phyloP scores from a whole-genome alignment of 2,113 vertebrate genomes.

The Alethe diademata region DNA sequence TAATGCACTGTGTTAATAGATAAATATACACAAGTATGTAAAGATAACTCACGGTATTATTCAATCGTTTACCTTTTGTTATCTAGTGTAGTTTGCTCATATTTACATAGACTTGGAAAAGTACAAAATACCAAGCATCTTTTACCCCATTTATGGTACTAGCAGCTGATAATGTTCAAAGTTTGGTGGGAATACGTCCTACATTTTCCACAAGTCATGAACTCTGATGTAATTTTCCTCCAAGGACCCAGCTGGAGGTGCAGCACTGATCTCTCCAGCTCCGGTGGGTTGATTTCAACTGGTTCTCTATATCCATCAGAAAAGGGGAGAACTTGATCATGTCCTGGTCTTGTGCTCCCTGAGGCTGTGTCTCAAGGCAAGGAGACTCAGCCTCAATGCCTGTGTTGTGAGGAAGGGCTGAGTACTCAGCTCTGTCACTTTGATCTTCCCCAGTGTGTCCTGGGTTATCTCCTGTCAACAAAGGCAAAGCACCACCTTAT shows the following conservation, averaged over 20 bases:
- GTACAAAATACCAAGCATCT: background rate
- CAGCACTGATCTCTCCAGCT: background rate
- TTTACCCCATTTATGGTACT: background rate
- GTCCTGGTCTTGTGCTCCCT: background rate
- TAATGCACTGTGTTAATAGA: background rate
- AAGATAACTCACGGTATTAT: accelerated
- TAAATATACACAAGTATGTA: background rate
- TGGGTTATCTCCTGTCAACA: background rate
- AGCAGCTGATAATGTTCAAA: background rate
- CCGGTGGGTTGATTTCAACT: accelerated
- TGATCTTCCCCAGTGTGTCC: background rate
- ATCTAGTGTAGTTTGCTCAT: background rate
- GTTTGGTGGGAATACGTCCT: background rate
- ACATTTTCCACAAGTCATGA: background rate
- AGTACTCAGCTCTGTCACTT: background rate
- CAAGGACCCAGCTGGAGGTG: background rate
- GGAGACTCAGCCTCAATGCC: background rate
- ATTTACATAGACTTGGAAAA: background rate
- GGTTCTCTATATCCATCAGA: background rate
- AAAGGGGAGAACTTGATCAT: background rate
- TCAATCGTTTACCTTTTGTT: background rate
- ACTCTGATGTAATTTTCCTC: background rate
- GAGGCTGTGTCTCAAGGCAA: background rate
- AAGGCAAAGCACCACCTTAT: background rate
- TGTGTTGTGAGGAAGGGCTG: background rate